A percentile compares a stretch with the other conserved stretches of the same genome.
phyloP scores from a whole-genome alignment of 2,888 invertebrate genomes.

The Baccha elongata region DNA sequence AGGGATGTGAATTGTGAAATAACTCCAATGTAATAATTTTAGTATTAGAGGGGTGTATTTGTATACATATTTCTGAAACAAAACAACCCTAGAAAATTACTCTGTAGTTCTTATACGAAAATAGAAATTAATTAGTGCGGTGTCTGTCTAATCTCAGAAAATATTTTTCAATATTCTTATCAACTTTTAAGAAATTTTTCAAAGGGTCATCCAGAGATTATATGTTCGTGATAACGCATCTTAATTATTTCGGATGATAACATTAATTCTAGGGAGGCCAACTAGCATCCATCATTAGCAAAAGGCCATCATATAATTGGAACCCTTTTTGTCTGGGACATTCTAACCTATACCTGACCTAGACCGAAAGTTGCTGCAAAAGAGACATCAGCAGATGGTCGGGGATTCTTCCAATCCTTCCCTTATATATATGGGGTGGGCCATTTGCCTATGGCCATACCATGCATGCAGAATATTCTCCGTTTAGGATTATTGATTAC shows the following conservation, averaged over 20 bases:
- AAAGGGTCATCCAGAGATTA: constrained; percentile 36
- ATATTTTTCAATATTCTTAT: constrained; percentile 4
- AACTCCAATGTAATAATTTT: constrained; percentile 25
- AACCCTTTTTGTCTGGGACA: constrained; percentile 35
- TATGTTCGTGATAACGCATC: constrained; percentile 47
- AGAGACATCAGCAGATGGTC: constrained; percentile 66
- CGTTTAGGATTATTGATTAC: constrained; percentile 68
- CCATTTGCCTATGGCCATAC: constrained; percentile 12
- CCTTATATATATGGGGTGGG: constrained; percentile 22
- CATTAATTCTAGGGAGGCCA: not conserved
- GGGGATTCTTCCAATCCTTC: constrained; percentile 21
- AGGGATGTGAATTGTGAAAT: constrained; percentile 48
- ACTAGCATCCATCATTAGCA: constrained; percentile 64
- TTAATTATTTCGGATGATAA: constrained; percentile 33
- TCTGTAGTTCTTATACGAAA: not conserved
- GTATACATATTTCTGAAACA: constrained; percentile 18
- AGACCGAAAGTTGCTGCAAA: constrained; percentile 27
- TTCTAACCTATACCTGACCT: constrained; percentile 23
- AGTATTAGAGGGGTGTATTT: constrained; percentile 27
- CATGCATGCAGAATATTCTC: constrained; percentile 5
- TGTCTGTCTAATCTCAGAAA: too few species aligned
- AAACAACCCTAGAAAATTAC: constrained; percentile 9
- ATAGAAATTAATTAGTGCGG: not conserved
- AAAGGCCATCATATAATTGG: constrained; percentile 56
- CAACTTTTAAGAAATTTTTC: constrained; percentile 7